Evolutionary conservation across 2,797 vertebrate species (phyloP).

Genomic region (Streptopelia turtur): DNA sequence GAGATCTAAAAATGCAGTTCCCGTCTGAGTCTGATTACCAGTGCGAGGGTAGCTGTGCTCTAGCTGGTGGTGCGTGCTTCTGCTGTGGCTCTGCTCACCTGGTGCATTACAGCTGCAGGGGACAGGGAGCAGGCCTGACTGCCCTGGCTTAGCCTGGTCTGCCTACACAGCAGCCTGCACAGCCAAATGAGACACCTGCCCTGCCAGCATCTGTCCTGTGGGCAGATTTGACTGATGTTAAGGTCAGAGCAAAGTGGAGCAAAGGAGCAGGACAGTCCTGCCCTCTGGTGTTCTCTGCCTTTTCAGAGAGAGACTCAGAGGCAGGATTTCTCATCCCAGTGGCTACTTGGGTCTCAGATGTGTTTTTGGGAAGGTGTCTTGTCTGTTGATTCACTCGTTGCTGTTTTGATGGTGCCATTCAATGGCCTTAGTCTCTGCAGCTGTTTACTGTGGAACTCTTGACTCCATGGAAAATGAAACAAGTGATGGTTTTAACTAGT

Average conservation of each 20-base stretch:
- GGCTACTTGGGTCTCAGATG: background rate
- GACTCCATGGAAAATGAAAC: background rate
- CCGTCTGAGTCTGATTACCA: background rate
- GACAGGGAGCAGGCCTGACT: background rate
- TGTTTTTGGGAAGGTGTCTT: background rate
- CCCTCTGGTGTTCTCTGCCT: background rate
- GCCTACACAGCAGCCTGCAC: background rate
- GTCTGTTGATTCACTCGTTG: background rate
- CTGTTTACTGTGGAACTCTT: background rate
- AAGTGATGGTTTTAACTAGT: background rate
- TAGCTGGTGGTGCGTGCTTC: background rate
- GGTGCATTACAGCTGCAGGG: background rate
- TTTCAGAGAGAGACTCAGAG: background rate
- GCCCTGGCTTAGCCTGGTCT: background rate
- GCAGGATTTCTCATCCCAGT: background rate
- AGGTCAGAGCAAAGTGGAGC: background rate
- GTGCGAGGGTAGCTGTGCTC: background rate
- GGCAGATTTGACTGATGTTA: background rate
- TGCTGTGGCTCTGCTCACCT: background rate
- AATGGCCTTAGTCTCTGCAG: background rate
- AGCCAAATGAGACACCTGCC: background rate
- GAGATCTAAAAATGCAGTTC: background rate
- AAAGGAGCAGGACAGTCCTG: background rate
- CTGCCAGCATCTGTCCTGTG: background rate
- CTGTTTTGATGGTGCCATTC: background rate